Conservation (phyloP, 2,888 invertebrate genomes). For the Polymixis flavicincta region DNA sequence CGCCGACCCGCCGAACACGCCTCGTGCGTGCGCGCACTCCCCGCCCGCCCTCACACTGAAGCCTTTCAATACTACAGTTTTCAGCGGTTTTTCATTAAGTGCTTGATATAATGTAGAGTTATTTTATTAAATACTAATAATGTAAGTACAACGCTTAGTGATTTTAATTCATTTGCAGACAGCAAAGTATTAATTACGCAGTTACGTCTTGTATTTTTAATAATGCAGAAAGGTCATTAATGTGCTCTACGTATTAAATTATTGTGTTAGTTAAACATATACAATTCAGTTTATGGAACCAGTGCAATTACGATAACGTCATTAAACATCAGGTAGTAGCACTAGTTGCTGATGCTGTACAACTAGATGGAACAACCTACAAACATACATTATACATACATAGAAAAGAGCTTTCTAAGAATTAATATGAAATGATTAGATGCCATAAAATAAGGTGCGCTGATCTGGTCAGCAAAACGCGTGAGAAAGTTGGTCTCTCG, state of each 20-base stretch:
- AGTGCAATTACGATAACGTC: constrained; percentile 44
- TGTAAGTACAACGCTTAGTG: background rate
- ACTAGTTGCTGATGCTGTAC: constrained; percentile 32
- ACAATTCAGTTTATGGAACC: constrained; percentile 32
- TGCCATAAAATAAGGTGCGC: constrained; percentile 76
- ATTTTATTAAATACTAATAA: background rate
- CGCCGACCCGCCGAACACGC: constrained; percentile 77
- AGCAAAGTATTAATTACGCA: background rate
- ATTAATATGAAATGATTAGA: constrained; percentile 67
- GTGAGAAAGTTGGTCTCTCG: constrained; percentile 83
- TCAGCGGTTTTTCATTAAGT: constrained; percentile 52
- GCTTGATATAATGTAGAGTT: background rate
- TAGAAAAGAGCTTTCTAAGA: constrained; percentile 66
- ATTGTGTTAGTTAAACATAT: constrained; percentile 15
- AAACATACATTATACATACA: constrained; percentile 56
- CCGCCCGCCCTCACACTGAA: constrained; percentile 82
- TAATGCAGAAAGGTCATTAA: background rate
- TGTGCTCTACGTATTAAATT: background rate
- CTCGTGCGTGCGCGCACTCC: constrained; percentile 85
- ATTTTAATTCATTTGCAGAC: background rate
- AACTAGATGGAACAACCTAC: constrained; percentile 54
- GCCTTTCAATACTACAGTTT: constrained; percentile 80
- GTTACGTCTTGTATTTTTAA: background rate
- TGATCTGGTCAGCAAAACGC: constrained; percentile 77
- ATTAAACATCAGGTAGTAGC: constrained; percentile 42